Evolutionary conservation across 2,113 vertebrate genomes (phyloP).

Genomic region (Electrona antarctica): DNA sequence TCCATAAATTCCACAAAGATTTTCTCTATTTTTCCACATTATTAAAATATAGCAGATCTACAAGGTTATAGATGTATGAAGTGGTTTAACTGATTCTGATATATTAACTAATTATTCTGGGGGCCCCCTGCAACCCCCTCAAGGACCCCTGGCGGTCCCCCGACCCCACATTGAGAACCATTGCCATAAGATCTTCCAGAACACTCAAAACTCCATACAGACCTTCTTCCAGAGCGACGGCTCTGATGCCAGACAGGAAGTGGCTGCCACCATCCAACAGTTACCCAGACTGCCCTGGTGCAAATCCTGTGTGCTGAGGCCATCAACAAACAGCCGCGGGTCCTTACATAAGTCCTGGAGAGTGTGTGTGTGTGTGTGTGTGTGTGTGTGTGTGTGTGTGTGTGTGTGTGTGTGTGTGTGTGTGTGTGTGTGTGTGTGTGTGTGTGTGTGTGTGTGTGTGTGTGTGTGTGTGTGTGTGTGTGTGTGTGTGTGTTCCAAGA

Average conservation of each 20-base stretch:
- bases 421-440: not conserved
- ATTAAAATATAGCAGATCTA: too few species aligned
- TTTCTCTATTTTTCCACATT: too few species aligned
- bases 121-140: too few species aligned
- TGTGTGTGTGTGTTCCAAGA: too few species aligned
- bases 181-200: too few species aligned
- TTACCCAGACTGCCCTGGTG: conserved; percentile 86
- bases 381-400: not conserved
- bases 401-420: too few species aligned
- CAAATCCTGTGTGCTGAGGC: conserved; percentile 84
- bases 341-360: conserved; percentile 80
- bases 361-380: not conserved
- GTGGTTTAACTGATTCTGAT: too few species aligned
- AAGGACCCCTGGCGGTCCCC: too few species aligned
- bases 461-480: not conserved
- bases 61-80: too few species aligned
- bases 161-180: not conserved
- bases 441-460: not conserved
- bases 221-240: conserved; percentile 85
- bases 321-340: conserved; percentile 83
- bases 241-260: conserved; percentile 82
- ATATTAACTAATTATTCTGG: too few species aligned
- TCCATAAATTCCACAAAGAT: too few species aligned
- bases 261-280: conserved; percentile 87
- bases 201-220: not conserved